phyloP scores from a whole-genome alignment of 2,888 invertebrate genomes.

The Schizotus pectinicornis region DNA sequence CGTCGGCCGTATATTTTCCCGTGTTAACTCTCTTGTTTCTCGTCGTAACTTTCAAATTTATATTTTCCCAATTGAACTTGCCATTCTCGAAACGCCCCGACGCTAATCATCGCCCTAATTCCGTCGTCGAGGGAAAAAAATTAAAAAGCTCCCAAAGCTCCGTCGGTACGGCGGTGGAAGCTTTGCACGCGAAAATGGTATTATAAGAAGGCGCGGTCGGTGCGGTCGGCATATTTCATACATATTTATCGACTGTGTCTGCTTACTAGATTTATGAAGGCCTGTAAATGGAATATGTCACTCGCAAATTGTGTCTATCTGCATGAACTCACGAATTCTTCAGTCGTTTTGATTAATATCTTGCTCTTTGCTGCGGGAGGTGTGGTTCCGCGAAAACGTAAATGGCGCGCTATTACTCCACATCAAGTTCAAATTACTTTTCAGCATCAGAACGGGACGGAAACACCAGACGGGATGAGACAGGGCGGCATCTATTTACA shows the following conservation, averaged over 20 bases:
- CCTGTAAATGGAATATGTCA: constrained; percentile 52
- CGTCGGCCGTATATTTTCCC: constrained; percentile 33
- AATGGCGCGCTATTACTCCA: constrained; percentile 26
- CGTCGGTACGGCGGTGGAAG: too few relatives aligned
- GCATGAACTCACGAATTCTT: constrained; percentile 40
- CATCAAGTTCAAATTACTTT: constrained; percentile 27
- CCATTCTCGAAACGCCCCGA: not conserved
- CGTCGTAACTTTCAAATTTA: constrained; percentile 18
- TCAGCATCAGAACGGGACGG: not conserved
- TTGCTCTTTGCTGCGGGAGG: constrained; percentile 21
- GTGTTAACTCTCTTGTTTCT: constrained; percentile 6
- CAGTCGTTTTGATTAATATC: constrained; percentile 44
- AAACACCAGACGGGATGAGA: too few relatives aligned
- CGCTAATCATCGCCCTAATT: not conserved
- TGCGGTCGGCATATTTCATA: constrained; percentile 50
- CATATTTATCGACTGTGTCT: constrained; percentile 52
- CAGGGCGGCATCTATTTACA: too few relatives aligned
- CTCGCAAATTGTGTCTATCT: constrained; percentile 51
- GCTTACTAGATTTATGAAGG: constrained; percentile 47
- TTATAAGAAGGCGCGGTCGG: constrained; percentile 40
- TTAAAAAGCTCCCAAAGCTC: not conserved
- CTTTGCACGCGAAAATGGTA: constrained; percentile 38
- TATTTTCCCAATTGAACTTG: constrained; percentile 5
- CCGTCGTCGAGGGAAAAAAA: not conserved
- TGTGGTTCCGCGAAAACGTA: constrained; percentile 23